Evolutionary conservation across 2,113 vertebrate genomes (phyloP).

Genomic region (Saguinus imperator): DNA sequence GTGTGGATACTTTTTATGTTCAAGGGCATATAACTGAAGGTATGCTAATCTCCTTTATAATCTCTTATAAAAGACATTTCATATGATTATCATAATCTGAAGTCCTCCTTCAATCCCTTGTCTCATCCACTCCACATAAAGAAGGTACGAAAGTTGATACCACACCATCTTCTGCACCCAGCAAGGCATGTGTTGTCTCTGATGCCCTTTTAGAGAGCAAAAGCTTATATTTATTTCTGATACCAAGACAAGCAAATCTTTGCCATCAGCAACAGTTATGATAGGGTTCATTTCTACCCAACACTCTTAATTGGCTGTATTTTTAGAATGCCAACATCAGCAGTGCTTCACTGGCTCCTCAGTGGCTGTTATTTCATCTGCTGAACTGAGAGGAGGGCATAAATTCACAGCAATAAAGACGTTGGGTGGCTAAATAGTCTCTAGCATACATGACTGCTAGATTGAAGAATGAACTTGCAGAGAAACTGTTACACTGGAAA

Average conservation of each 20-base stretch:
- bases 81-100: background rate
- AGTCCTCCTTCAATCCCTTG: background rate
- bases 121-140: background rate
- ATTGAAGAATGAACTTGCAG: background rate
- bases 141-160: background rate
- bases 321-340: slow-evolving; percentile 10
- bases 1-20: background rate
- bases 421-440: background rate
- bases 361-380: slow-evolving; percentile 20
- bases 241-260: background rate
- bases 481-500: background rate
- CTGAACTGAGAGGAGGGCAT: background rate
- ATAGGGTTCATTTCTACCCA: slow-evolving; percentile 14
- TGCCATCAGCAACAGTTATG: background rate
- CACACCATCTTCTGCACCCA: background rate
- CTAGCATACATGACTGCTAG: background rate
- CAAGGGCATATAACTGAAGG: background rate
- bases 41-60: background rate
- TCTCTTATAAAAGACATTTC: background rate
- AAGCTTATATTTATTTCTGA: background rate
- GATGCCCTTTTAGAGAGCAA: background rate
- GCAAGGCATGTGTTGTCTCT: background rate
- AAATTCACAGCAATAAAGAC: slow-evolving; percentile 34
- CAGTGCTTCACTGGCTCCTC: background rate
- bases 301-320: background rate